phyloP scores from a whole-genome alignment of 2,888 invertebrate genomes.

The Latheticus oryzae region DNA sequence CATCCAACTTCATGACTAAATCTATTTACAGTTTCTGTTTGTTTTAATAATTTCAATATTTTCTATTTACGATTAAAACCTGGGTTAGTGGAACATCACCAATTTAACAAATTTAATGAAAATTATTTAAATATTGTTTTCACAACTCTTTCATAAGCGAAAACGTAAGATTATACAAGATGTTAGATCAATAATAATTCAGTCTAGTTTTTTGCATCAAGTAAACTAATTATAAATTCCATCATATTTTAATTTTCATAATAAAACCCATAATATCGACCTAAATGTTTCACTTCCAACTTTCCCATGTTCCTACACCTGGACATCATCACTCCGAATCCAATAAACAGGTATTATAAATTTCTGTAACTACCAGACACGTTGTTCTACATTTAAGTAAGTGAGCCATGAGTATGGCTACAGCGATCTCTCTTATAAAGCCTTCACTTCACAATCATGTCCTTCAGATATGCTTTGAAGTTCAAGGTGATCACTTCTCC shows the following conservation, averaged over 20 bases:
- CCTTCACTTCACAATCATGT: slow-evolving; percentile 53
- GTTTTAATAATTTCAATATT: slow-evolving; percentile 22
- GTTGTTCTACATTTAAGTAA: slow-evolving; percentile 61
- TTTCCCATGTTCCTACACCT: slow-evolving; percentile 19
- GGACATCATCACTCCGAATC: slow-evolving; percentile 23
- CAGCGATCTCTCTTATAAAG: slow-evolving; percentile 63
- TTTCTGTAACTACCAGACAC: slow-evolving; percentile 48
- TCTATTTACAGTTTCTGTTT: slow-evolving; percentile 31
- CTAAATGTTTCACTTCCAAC: slow-evolving; percentile 6
- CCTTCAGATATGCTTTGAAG: slow-evolving; percentile 61
- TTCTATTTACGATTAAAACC: slow-evolving; percentile 10
- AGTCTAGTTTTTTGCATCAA: background rate
- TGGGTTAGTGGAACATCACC: slow-evolving; percentile 20
- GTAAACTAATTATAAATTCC: background rate
- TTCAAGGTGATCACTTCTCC: slow-evolving; percentile 57
- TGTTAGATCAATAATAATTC: too few species aligned
- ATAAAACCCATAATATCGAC: too few species aligned
- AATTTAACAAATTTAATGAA: too few species aligned
- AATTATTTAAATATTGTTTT: too few species aligned
- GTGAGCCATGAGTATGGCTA: slow-evolving; percentile 58
- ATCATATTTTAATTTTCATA: too few species aligned
- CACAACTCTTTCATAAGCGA: too few species aligned
- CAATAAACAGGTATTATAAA: slow-evolving; percentile 30
- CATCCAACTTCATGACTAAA: slow-evolving; percentile 19
- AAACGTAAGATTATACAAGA: too few species aligned